Percentiles rank a stretch among this genome's conserved stretches.
These are phyloP conservation scores for Sinocyclocheilus rhinocerous DNA, from an alignment of 2,113 vertebrate species.

Conservation along the genomic window DNA sequence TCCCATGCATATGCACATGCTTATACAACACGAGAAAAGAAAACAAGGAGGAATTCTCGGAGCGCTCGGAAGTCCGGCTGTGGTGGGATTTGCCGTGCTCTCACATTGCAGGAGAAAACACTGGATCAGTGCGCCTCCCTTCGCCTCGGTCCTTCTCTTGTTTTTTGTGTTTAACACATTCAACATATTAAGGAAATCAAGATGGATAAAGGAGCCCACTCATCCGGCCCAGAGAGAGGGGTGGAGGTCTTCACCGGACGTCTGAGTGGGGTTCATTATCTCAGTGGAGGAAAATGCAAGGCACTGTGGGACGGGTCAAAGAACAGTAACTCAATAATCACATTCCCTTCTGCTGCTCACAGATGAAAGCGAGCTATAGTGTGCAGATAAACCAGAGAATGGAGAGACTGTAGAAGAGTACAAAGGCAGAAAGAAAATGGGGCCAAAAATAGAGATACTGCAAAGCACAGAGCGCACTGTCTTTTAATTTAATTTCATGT, in stretches of 20 bases:
- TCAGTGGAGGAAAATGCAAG: conserved; percentile 32
- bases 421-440: not conserved
- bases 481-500: not conserved
- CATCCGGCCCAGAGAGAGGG: not conserved
- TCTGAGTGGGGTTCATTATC: conserved; percentile 3
- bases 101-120: conserved; percentile 59
- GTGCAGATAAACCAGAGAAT: conserved; percentile 10
- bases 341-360: not conserved
- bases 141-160: conserved; percentile 5
- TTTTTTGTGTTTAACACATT: conserved; percentile 53
- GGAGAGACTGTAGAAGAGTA: conserved; percentile 18
- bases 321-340: conserved; percentile 29
- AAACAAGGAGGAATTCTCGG: conserved; percentile 60
- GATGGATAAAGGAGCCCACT: conserved; percentile 25
- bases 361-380: conserved; percentile 18
- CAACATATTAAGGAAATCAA: conserved; percentile 51
- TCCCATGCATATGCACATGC: conserved; percentile 70
- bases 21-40: conserved; percentile 70
- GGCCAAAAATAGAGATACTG: not conserved
- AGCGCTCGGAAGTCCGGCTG: conserved; percentile 35
- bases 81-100: conserved; percentile 52
- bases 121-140: conserved; percentile 58
- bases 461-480: not conserved
- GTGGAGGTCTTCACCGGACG: conserved; percentile 3
- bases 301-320: conserved; percentile 23